Conservation (phyloP, 1,140 invertebrate species). For the Forficula auricularia region DNA sequence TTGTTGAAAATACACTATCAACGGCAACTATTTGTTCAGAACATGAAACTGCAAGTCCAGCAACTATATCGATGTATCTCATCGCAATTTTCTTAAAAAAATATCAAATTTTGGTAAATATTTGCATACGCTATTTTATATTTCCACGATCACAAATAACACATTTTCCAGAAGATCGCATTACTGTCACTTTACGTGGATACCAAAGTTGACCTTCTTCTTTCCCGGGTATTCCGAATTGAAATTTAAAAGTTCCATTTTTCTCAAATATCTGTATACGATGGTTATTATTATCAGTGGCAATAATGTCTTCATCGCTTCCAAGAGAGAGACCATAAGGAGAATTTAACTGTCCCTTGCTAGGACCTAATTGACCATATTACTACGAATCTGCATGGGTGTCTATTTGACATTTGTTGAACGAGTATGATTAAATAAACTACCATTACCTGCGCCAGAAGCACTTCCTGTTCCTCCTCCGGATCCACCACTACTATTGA, state of each 20-base stretch:
- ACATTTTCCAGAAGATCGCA: slow-evolving; percentile 70
- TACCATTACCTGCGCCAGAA: slow-evolving; percentile 6
- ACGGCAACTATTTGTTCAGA: slow-evolving; percentile 81
- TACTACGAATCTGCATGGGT: slow-evolving; percentile 73
- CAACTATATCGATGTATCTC: slow-evolving; percentile 93
- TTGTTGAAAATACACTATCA: slow-evolving; percentile 92
- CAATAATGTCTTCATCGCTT: slow-evolving; percentile 82
- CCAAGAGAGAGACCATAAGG: slow-evolving; percentile 93
- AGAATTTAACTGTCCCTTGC: slow-evolving; percentile 86
- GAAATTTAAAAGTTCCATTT: slow-evolving; percentile 68
- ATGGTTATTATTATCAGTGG: slow-evolving; percentile 92
- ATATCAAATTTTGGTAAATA: slow-evolving; percentile 74
- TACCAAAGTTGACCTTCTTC: slow-evolving; percentile 94
- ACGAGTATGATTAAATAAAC: slow-evolving; percentile 8
- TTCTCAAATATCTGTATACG: slow-evolving; percentile 87
- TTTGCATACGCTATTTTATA: slow-evolving; percentile 89
- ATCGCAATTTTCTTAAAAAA: slow-evolving; percentile 87
- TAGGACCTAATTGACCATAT: slow-evolving; percentile 80
- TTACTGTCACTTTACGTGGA: slow-evolving; percentile 86
- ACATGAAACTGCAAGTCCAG: slow-evolving; percentile 74
- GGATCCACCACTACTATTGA: not conserved
- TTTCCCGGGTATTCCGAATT: slow-evolving; percentile 77
- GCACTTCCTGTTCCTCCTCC: slow-evolving; percentile 1
- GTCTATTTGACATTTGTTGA: slow-evolving; percentile 33
- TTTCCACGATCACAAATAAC: slow-evolving; percentile 93